These are phyloP conservation scores for Nothoprocta perdicaria DNA, from an alignment of 2,113 vertebrate genomes.

Conservation along the genomic window DNA sequence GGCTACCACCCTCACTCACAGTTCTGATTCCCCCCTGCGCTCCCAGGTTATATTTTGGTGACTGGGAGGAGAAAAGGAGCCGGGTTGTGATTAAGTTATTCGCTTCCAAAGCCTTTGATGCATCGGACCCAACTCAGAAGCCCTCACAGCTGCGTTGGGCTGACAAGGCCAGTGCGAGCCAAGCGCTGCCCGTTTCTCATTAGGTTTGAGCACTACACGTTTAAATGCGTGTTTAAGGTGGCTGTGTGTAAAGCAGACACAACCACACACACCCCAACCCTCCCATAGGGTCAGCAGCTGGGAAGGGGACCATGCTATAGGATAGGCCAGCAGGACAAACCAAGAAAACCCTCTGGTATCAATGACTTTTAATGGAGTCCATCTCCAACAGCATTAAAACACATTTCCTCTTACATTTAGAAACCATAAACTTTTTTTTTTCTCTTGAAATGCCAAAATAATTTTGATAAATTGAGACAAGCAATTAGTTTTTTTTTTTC, in stretches of 20 bases:
- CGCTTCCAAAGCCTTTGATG: background rate
- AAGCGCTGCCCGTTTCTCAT: background rate
- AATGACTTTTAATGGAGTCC: background rate
- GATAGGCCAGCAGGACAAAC: background rate
- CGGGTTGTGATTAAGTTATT: background rate
- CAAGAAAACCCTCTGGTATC: background rate
- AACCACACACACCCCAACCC: background rate
- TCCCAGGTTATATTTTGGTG: background rate
- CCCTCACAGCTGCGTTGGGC: background rate
- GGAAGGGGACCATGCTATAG: background rate
- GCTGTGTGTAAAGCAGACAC: background rate
- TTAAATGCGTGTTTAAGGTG: background rate
- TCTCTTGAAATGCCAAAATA: background rate
- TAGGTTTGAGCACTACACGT: background rate
- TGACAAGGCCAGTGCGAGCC: background rate
- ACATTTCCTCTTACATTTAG: background rate
- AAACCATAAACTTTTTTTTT: background rate
- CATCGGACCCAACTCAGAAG: background rate
- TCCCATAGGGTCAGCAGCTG: background rate
- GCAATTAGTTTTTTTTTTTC: background rate
- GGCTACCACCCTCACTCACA: background rate
- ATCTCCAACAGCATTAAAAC: background rate
- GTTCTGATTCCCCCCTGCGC: background rate
- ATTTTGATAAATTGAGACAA: background rate
- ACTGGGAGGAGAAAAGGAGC: background rate